Conservation (phyloP, 2,113 vertebrate genomes). For the Callaeas wilsoni region DNA sequence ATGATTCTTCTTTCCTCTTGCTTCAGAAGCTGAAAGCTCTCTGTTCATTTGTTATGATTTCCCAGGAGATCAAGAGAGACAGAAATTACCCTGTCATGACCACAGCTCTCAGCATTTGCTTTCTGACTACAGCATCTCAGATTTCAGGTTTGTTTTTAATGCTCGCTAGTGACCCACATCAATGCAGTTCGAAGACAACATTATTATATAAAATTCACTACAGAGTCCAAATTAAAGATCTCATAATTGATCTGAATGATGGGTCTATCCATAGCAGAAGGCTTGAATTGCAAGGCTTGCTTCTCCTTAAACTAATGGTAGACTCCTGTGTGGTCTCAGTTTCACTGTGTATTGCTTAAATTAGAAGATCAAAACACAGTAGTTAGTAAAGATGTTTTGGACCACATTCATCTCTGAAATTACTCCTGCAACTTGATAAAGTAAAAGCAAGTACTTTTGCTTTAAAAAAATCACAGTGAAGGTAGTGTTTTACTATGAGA, state of each 20-base stretch:
- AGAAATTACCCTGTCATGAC: background rate
- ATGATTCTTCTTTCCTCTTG: background rate
- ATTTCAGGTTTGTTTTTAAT: conserved; percentile 43
- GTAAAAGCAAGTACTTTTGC: background rate
- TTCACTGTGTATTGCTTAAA: background rate
- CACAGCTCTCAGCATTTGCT: background rate
- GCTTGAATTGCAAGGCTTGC: background rate
- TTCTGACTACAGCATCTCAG: background rate
- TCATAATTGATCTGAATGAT: conserved; percentile 29
- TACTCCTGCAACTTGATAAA: background rate
- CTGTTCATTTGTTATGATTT: background rate
- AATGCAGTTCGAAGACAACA: conserved; percentile 41
- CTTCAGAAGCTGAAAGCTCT: background rate
- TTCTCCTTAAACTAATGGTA: background rate
- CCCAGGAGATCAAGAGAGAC: conserved; percentile 1
- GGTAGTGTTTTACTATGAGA: background rate
- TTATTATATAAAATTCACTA: conserved; percentile 46
- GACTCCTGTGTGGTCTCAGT: background rate
- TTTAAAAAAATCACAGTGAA: background rate
- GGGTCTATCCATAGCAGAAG: conserved; percentile 43
- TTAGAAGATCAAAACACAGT: background rate
- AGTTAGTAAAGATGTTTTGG: background rate
- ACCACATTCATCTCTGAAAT: background rate
- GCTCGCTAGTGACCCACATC: conserved; percentile 50
- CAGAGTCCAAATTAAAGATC: conserved; percentile 59